Evolutionary conservation across 2,888 invertebrate species (phyloP).

Genomic region (Cylloceria caligata): DNA sequence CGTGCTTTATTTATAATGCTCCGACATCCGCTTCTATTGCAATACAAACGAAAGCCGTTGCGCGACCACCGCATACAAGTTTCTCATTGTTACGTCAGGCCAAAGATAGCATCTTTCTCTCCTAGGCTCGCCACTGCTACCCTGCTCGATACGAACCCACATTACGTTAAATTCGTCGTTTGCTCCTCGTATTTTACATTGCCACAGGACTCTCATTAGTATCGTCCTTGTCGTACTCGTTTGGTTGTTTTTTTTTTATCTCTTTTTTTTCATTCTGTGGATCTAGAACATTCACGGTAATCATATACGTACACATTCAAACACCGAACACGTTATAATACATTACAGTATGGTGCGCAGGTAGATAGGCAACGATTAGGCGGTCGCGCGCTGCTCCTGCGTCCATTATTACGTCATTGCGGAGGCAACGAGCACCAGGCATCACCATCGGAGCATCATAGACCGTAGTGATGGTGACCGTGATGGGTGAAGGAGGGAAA

Average conservation of each 20-base stretch:
- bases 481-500: conserved; percentile 80
- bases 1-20: conserved; percentile 32
- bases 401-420: conserved; percentile 79
- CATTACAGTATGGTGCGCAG: background rate
- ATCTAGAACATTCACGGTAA: background rate
- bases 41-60: conserved; percentile 79
- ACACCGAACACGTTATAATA: background rate
- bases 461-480: conserved; percentile 75
- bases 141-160: background rate
- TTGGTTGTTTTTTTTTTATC: conserved; percentile 66
- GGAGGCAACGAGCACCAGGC: conserved; percentile 66
- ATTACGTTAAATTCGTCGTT: conserved; percentile 64
- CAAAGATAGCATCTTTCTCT: conserved; percentile 68
- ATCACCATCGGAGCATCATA: conserved; percentile 51
- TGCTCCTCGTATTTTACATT: conserved; percentile 71
- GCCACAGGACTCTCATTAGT: conserved; percentile 78
- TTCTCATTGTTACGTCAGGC: conserved; percentile 82
- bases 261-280: conserved; percentile 54
- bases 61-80: conserved; percentile 76
- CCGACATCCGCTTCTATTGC: conserved; percentile 69
- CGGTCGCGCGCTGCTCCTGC: conserved; percentile 32
- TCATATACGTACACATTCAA: background rate
- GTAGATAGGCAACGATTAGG: conserved; percentile 39
- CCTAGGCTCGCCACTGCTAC: background rate
- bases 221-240: conserved; percentile 72